Evolutionary conservation across 2,888 invertebrate species (phyloP).

Genomic region (Maniola hyperantus): DNA sequence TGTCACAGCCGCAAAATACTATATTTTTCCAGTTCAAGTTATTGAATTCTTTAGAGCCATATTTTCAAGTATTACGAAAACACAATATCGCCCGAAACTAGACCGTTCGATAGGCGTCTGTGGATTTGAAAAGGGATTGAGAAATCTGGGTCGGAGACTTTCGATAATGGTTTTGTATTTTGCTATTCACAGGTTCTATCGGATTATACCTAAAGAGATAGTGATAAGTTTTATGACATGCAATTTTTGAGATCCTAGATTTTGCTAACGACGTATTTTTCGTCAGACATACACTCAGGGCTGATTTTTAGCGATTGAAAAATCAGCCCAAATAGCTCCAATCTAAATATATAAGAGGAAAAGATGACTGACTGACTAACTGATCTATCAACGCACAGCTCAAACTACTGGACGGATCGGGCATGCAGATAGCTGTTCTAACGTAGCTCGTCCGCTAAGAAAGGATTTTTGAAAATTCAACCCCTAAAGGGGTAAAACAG

Average conservation of each 20-base stretch:
- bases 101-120: constrained; percentile 35
- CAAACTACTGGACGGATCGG: too few relatives aligned
- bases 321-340: too few relatives aligned
- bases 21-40: constrained; percentile 19
- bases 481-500: too few relatives aligned
- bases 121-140: constrained; percentile 28
- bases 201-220: constrained; percentile 12
- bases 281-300: too few relatives aligned
- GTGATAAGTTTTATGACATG: neutral
- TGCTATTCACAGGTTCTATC: constrained; percentile 15
- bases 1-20: constrained; percentile 15
- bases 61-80: constrained; percentile 30
- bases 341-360: too few relatives aligned
- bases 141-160: constrained; percentile 34
- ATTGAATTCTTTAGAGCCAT: constrained; percentile 27
- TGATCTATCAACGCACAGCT: too few relatives aligned
- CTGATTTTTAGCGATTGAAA: too few relatives aligned
- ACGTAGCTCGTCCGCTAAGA: too few relatives aligned
- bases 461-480: too few relatives aligned
- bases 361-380: too few relatives aligned
- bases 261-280: neutral
- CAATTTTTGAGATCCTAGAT: neutral
- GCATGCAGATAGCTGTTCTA: too few relatives aligned
- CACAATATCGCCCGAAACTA: constrained; percentile 36
- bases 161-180: constrained; percentile 32